Evolutionary conservation across 2,113 vertebrate species (phyloP), one percentile per base, ranked within the genome.

Genomic region (Raja brachyura): DNA sequence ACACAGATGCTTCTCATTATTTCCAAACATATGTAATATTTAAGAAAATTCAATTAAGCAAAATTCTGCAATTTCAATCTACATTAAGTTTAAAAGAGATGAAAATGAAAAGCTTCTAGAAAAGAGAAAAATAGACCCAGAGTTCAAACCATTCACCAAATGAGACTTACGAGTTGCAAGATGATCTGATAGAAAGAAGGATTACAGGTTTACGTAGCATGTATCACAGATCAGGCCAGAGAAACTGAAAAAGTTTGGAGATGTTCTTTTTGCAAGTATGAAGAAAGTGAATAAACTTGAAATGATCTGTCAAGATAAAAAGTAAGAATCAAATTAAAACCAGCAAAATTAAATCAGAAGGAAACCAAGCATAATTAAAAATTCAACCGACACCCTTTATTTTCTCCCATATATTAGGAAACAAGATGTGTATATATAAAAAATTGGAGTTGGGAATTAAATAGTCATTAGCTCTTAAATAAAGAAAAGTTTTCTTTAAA

Each of bases 231-330:
- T 73, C 90, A 92, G 90, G 31, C 90, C 90, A 92, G 20, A 92
- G 90, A 92, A 92, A 92, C 16, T 68, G 68, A 92, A 85, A 92
- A 92, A 68, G 54, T 74, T 92, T 92, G 68, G 22, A 73, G 66
- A 22, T 92, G 66, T 54, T 92, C 68, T 14, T 74, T 92, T 39
- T 73, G 66, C 68, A 92, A 92, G 90, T 54, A 74, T 92, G 90
- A 92, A 92, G 90, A 54, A 92, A 92, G 39, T 92, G 90, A 92
- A 73, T 54, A 73, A 92, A 92, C 68, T 33, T 5, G 66, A 73
- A 22, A 14, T 73, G 90, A 92, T 92, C 90, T 92, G 90, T 92
- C 90, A 92, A 92, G 39, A 92, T 33, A 92, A 92, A 92, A 92
- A 59, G 39, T 14, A 86, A 25, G 88, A 39, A 28, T 68, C 39